Evolutionary conservation across 2,888 invertebrate species (phyloP).

Genomic region (Pardosa pseudoannulata): DNA sequence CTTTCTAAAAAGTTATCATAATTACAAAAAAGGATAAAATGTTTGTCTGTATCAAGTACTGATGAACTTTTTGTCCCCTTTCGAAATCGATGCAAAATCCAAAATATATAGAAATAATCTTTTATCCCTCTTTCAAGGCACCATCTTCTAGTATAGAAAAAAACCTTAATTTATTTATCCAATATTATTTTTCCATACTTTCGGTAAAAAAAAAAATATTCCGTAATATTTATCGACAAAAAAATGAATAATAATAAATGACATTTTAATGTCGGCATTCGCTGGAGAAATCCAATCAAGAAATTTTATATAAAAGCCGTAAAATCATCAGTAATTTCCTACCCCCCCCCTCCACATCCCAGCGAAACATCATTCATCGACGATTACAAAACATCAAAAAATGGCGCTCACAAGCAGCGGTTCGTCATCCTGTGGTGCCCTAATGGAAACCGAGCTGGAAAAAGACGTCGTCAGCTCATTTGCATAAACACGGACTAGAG

Average conservation of each 20-base stretch:
- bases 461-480: constrained; percentile 71
- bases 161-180: too few relatives aligned
- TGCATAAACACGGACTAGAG: constrained; percentile 65
- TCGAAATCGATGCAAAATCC: too few relatives aligned
- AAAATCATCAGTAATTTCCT: neutral
- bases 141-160: too few relatives aligned
- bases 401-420: constrained; percentile 19
- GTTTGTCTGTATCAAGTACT: too few relatives aligned
- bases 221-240: too few relatives aligned
- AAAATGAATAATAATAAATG: neutral
- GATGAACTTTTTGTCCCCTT: too few relatives aligned
- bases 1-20: too few relatives aligned
- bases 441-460: constrained; percentile 66
- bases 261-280: neutral
- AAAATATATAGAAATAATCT: too few relatives aligned
- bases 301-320: neutral
- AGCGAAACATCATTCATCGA: neutral
- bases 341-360: neutral
- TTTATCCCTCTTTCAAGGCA: too few relatives aligned
- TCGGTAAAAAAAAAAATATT: too few relatives aligned
- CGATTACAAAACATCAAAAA: constrained; percentile 5
- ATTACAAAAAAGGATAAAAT: too few relatives aligned
- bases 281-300: neutral
- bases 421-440: neutral
- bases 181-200: too few relatives aligned